These are phyloP conservation scores for Anthoscopus minutus DNA, from an alignment of 2,113 vertebrate species.

Conservation along the genomic window DNA sequence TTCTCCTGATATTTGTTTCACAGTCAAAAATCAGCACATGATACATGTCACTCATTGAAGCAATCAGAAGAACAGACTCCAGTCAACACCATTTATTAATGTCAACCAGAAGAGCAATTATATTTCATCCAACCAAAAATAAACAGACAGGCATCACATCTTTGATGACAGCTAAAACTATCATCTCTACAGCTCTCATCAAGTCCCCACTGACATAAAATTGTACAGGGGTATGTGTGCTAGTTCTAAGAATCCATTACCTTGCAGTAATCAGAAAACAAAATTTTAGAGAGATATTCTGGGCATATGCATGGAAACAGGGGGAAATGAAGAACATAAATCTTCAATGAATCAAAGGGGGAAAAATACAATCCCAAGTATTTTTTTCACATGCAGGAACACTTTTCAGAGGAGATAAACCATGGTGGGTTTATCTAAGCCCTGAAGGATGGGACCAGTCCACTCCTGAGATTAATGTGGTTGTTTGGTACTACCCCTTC, in stretches of 20 bases:
- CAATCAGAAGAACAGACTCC: slow-evolving; percentile 51
- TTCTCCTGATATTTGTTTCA: slow-evolving; percentile 28
- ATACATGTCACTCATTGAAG: not conserved
- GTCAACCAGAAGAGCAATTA: slow-evolving; percentile 69
- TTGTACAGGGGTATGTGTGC: not conserved
- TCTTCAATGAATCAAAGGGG: not conserved
- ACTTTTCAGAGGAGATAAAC: not conserved
- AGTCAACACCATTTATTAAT: slow-evolving; percentile 68
- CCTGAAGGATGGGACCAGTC: not conserved
- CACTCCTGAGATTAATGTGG: not conserved
- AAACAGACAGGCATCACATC: slow-evolving; percentile 43
- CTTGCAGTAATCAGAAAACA: not conserved
- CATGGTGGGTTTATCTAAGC: not conserved
- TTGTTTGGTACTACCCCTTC: not conserved
- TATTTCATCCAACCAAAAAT: slow-evolving; percentile 55
- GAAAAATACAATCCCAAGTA: not conserved
- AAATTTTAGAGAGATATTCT: not conserved
- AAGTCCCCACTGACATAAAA: not conserved
- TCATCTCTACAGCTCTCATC: not conserved
- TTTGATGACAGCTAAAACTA: slow-evolving; percentile 41
- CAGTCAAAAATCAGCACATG: slow-evolving; percentile 22
- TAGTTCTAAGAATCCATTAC: not conserved
- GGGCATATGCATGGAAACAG: not conserved
- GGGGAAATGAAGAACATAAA: not conserved
- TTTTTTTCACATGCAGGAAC: not conserved